A percentile compares a stretch with the other conserved stretches of the same genome.
Evolutionary conservation across 2,113 vertebrate genomes (phyloP).

Genomic region (Elachura formosa): DNA sequence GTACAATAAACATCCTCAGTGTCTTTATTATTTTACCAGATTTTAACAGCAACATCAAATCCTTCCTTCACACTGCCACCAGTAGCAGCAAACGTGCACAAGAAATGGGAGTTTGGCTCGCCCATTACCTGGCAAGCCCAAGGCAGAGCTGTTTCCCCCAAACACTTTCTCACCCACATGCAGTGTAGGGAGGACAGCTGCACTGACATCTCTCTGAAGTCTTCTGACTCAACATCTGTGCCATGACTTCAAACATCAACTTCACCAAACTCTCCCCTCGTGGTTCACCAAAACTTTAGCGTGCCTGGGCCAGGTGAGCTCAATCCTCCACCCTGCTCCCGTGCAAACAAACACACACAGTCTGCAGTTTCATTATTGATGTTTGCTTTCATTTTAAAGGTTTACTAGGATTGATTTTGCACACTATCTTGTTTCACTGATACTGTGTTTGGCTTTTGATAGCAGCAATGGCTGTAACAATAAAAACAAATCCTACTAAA

Average conservation of each 20-base stretch:
- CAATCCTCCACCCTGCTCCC: not conserved
- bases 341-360: not conserved
- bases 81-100: not conserved
- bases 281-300: not conserved
- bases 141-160: not conserved
- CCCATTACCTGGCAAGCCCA: not conserved
- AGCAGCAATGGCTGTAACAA: not conserved
- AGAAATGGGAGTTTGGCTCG: not conserved
- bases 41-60: not conserved
- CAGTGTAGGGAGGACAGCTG: not conserved
- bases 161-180: not conserved
- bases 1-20: not conserved
- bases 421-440: not conserved
- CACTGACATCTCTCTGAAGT: not conserved
- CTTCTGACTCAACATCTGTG: not conserved
- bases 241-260: not conserved
- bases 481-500: not conserved
- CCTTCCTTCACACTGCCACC: not conserved
- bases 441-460: not conserved
- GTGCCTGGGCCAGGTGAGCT: not conserved
- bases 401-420: not conserved
- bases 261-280: not conserved
- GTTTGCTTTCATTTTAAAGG: slow-evolving; percentile 3
- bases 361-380: not conserved
- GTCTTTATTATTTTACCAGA: not conserved